Evolutionary conservation across 2,888 invertebrate species (phyloP).

Genomic region (Pandemis heparana): DNA sequence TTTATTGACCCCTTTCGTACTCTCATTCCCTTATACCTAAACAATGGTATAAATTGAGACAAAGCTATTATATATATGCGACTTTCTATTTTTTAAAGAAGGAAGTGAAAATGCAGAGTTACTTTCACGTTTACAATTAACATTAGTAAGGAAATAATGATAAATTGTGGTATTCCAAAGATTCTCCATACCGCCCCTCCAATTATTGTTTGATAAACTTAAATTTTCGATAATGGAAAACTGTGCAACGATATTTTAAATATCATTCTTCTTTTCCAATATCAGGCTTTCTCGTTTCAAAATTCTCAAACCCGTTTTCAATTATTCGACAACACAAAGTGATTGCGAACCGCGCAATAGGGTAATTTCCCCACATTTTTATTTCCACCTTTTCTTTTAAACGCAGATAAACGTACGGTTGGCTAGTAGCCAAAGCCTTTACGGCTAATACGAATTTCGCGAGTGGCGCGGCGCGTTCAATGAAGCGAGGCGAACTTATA

Average conservation of each 20-base stretch:
- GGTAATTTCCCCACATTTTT: constrained; percentile 53
- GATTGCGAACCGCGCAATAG: constrained; percentile 53
- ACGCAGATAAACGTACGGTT: constrained; percentile 41
- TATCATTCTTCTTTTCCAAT: neutral
- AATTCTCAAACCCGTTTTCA: constrained; percentile 48
- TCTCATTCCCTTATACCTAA: too few relatives aligned
- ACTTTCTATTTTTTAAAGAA: too few relatives aligned
- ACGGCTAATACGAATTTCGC: constrained; percentile 38
- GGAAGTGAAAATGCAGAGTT: too few relatives aligned
- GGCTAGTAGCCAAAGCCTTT: constrained; percentile 53
- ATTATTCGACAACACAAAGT: constrained; percentile 52
- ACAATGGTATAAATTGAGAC: too few relatives aligned
- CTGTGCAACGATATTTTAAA: neutral
- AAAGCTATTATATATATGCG: too few relatives aligned
- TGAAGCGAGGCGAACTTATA: constrained; percentile 28
- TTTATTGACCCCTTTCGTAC: neutral
- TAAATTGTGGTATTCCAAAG: too few relatives aligned
- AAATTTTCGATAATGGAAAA: too few relatives aligned
- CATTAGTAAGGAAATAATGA: too few relatives aligned
- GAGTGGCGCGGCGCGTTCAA: constrained; percentile 20
- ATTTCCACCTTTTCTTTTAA: constrained; percentile 51
- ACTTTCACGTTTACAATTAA: too few relatives aligned
- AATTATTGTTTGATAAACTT: too few relatives aligned
- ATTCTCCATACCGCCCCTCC: too few relatives aligned
- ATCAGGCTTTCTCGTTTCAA: constrained; percentile 6